A percentile compares a stretch with the other conserved stretches of the same genome.
Conservation (phyloP, 1,140 invertebrate genomes). For the Bombus pascuorum region DNA sequence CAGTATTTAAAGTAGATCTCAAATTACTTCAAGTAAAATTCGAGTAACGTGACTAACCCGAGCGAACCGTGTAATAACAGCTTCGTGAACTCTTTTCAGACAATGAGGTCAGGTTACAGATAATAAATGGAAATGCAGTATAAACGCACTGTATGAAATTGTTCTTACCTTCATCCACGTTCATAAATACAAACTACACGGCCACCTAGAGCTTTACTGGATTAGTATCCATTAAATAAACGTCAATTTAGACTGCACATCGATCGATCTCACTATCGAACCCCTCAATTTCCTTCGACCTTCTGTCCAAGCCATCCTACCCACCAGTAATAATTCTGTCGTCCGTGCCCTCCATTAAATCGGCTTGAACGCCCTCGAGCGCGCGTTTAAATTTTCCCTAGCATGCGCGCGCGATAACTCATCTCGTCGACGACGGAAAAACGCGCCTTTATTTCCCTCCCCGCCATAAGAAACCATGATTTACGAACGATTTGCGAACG, state of each 20-base stretch:
- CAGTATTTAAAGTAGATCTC: too few relatives aligned
- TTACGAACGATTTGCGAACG: not conserved
- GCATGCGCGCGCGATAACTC: not conserved
- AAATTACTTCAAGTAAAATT: too few relatives aligned
- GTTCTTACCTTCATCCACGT: not conserved
- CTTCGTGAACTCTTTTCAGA: too few relatives aligned
- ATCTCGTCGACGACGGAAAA: not conserved
- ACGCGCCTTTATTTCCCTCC: not conserved
- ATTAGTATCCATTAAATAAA: slow-evolving; percentile 8
- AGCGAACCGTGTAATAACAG: too few relatives aligned
- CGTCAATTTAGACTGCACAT: not conserved
- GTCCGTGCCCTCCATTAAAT: not conserved
- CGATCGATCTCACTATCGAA: not conserved
- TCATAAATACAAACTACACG: not conserved
- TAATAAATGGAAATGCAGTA: not conserved
- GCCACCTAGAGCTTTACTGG: not conserved
- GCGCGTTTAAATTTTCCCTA: not conserved
- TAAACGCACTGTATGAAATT: not conserved
- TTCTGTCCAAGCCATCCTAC: not conserved
- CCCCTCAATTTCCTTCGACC: not conserved
- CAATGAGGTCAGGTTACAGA: too few relatives aligned
- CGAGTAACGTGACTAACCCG: too few relatives aligned
- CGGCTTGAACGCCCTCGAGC: not conserved
- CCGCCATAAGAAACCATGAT: not conserved
- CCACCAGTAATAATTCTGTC: slow-evolving; percentile 3